phyloP scores from a whole-genome alignment of 1,140 invertebrate genomes.

The Camponotus floridanus region DNA sequence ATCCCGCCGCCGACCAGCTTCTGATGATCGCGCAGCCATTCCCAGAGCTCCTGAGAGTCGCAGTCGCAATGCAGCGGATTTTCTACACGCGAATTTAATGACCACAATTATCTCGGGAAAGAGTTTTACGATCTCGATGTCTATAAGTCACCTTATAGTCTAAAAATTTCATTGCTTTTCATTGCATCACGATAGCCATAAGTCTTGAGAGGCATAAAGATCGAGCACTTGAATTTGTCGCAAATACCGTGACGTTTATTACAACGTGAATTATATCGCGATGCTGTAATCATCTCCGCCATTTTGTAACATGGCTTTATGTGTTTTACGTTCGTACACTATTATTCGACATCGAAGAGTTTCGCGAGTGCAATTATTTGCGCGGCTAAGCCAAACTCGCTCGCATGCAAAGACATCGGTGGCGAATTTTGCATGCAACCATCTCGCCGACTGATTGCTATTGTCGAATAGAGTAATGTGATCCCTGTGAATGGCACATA shows the following conservation, averaged over 20 bases:
- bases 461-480: conserved; percentile 37
- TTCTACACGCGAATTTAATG: conserved; percentile 86
- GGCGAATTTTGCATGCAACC: conserved; percentile 54
- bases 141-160: too few species aligned
- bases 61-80: conserved; percentile 95
- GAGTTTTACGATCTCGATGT: background rate
- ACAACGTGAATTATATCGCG: conserved; percentile 23
- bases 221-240: background rate
- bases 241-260: conserved; percentile 20
- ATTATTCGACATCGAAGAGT: conserved; percentile 35
- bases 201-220: background rate
- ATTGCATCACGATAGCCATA: background rate
- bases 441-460: conserved; percentile 49
- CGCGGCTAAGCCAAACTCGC: conserved; percentile 29
- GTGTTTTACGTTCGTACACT: conserved; percentile 16
- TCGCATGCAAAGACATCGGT: conserved; percentile 48
- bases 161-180: background rate
- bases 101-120: conserved; percentile 22
- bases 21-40: conserved; percentile 95
- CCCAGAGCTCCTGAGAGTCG: conserved; percentile 95
- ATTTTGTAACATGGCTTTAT: conserved; percentile 42
- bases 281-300: background rate
- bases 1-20: conserved; percentile 88
- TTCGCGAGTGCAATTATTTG: conserved; percentile 40
- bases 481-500: conserved; percentile 38